Conservation (phyloP, 1,140 invertebrate genomes). For the Zaprionus capensis region DNA sequence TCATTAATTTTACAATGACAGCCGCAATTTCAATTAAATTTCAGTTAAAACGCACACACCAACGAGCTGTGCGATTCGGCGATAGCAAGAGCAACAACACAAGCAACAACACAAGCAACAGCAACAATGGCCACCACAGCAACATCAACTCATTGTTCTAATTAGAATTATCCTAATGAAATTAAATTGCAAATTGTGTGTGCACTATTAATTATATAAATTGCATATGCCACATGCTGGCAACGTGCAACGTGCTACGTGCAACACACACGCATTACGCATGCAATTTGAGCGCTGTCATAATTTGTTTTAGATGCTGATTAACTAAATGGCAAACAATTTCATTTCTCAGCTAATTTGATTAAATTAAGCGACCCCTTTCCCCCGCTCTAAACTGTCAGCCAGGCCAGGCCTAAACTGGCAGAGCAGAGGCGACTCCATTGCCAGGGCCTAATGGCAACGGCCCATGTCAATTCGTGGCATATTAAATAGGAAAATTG, state of each 20-base stretch:
- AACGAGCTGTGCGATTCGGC: constrained; percentile 48
- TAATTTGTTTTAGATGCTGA: constrained; percentile 78
- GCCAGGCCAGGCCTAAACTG: constrained; percentile 22
- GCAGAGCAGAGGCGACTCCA: not conserved
- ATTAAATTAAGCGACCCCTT: constrained; percentile 69
- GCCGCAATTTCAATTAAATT: constrained; percentile 79
- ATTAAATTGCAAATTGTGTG: constrained; percentile 78
- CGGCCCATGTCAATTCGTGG: constrained; percentile 79
- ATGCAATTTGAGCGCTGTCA: constrained; percentile 58
- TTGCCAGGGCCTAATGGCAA: constrained; percentile 63
- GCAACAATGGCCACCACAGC: not conserved
- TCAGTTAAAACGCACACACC: constrained; percentile 65
- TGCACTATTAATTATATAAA: constrained; percentile 71
- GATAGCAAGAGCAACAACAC: constrained; percentile 43
- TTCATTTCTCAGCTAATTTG: constrained; percentile 78
- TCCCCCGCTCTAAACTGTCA: constrained; percentile 49
- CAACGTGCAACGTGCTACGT: not conserved
- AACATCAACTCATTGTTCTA: constrained; percentile 68
- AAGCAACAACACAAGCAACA: constrained; percentile 5
- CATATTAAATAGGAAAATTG: constrained; percentile 81
- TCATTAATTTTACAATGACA: constrained; percentile 78
- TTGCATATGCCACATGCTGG: constrained; percentile 1
- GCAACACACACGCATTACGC: constrained; percentile 44
- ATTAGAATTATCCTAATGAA: constrained; percentile 84
- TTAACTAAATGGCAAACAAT: constrained; percentile 68